These are phyloP conservation scores for Serilophus lunatus DNA, from an alignment of 2,113 vertebrate species.

Conservation along the genomic window DNA sequence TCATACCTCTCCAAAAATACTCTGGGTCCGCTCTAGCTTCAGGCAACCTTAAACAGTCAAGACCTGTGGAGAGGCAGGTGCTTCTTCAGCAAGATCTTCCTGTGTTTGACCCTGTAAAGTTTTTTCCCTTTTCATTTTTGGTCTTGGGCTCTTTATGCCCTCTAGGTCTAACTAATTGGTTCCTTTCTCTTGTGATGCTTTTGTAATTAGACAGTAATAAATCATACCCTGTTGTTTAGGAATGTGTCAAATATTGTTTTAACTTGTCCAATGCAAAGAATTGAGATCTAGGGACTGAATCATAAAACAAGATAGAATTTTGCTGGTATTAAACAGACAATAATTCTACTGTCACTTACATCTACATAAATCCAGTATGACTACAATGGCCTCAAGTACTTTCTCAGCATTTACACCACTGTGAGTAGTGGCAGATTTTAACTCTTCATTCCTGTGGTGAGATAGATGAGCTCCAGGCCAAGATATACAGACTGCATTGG, in stretches of 20 bases:
- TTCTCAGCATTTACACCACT: conserved; percentile 35
- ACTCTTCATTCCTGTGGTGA: conserved; percentile 43
- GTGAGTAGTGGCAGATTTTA: conserved; percentile 36
- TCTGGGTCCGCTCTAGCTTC: conserved; percentile 6
- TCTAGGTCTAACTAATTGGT: conserved; percentile 7
- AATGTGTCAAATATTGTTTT: conserved; percentile 41
- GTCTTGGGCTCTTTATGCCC: not conserved
- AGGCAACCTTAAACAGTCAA: not conserved
- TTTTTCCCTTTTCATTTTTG: not conserved
- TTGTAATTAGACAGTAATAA: conserved; percentile 1
- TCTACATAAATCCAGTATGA: conserved; percentile 19
- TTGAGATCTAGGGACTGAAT: not conserved
- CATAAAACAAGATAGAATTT: not conserved
- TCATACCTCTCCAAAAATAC: not conserved
- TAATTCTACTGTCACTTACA: conserved; percentile 18
- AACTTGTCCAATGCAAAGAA: conserved; percentile 26
- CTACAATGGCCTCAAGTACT: conserved; percentile 10
- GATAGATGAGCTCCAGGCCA: conserved; percentile 7
- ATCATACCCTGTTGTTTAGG: conserved; percentile 18
- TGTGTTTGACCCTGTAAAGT: not conserved
- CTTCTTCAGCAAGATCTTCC: not conserved
- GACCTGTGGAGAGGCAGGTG: not conserved
- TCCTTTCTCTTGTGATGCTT: conserved; percentile 4
- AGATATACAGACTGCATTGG: conserved; percentile 27
- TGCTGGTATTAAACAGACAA: conserved; percentile 6